These are phyloP conservation scores for Achroia grisella DNA, from an alignment of 1,140 invertebrate species.

Conservation along the genomic window DNA sequence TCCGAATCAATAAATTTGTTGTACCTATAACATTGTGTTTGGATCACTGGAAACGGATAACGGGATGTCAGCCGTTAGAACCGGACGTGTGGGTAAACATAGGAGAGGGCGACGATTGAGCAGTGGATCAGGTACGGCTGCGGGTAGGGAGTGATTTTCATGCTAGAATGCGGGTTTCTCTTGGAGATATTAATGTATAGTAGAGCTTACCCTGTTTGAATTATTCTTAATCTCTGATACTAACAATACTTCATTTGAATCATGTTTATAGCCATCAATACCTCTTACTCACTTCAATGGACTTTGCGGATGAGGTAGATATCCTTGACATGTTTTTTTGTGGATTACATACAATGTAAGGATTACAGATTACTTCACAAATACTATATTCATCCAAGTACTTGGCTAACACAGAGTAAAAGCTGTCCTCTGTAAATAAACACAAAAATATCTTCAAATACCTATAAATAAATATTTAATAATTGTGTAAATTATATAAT, in stretches of 20 bases:
- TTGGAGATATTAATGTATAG: slow-evolving; percentile 38
- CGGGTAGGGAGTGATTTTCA: slow-evolving; percentile 47
- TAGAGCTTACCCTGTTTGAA: slow-evolving; percentile 36
- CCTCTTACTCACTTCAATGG: too few species aligned
- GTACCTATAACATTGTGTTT: slow-evolving; percentile 24
- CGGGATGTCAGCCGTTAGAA: slow-evolving; percentile 53
- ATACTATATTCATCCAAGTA: too few species aligned
- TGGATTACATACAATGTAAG: too few species aligned
- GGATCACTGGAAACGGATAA: slow-evolving; percentile 18
- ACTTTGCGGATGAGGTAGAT: too few species aligned
- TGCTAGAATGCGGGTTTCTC: slow-evolving; percentile 34
- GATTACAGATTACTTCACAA: too few species aligned
- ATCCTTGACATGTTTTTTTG: too few species aligned
- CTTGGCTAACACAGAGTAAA: too few species aligned
- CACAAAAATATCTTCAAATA: too few species aligned
- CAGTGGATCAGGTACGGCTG: slow-evolving; percentile 53
- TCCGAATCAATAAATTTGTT: slow-evolving; percentile 32
- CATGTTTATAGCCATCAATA: background rate
- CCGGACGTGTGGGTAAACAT: slow-evolving; percentile 52
- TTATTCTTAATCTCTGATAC: background rate
- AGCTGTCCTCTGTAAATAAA: too few species aligned
- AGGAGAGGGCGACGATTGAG: slow-evolving; percentile 47
- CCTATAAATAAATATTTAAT: too few species aligned
- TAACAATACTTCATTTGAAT: background rate
- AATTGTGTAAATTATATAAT: too few species aligned